These are phyloP conservation scores for Protonemura montana DNA, from an alignment of 2,888 invertebrate genomes.

Conservation along the genomic window DNA sequence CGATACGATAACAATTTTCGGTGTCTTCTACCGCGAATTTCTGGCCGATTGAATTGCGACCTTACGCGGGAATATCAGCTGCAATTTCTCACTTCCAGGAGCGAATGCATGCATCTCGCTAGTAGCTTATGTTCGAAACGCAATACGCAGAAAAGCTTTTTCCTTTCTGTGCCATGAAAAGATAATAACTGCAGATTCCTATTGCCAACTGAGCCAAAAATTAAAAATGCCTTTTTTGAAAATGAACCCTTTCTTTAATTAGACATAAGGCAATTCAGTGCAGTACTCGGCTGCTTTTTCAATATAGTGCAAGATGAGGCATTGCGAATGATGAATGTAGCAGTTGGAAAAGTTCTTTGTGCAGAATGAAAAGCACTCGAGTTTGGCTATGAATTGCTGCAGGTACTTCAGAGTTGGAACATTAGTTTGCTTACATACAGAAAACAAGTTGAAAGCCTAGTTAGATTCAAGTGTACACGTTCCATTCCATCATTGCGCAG, in stretches of 20 bases:
- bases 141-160: neutral
- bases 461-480: neutral
- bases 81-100: too few relatives aligned
- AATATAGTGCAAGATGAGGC: slow-evolving; percentile 19
- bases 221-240: neutral
- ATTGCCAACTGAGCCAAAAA: neutral
- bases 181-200: neutral
- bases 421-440: neutral
- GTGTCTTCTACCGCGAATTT: neutral
- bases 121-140: too few relatives aligned
- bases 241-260: slow-evolving; percentile 4
- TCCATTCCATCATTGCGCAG: neutral
- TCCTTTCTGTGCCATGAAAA: neutral
- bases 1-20: neutral
- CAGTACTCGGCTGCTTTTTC: slow-evolving; percentile 16
- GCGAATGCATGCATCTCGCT: neutral
- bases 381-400: neutral
- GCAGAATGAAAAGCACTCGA: slow-evolving; percentile 9
- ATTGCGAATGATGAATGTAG: slow-evolving; percentile 23
- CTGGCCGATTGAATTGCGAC: too few relatives aligned
- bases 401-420: slow-evolving; percentile 20
- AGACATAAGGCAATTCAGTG: slow-evolving; percentile 12
- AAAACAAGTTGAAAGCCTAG: slow-evolving; percentile 26
- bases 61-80: too few relatives aligned
- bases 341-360: slow-evolving; percentile 13